A percentile compares a stretch with the other conserved stretches of the same genome.
Conservation (phyloP, 2,113 vertebrate genomes). For the Burhinus bistriatus region DNA sequence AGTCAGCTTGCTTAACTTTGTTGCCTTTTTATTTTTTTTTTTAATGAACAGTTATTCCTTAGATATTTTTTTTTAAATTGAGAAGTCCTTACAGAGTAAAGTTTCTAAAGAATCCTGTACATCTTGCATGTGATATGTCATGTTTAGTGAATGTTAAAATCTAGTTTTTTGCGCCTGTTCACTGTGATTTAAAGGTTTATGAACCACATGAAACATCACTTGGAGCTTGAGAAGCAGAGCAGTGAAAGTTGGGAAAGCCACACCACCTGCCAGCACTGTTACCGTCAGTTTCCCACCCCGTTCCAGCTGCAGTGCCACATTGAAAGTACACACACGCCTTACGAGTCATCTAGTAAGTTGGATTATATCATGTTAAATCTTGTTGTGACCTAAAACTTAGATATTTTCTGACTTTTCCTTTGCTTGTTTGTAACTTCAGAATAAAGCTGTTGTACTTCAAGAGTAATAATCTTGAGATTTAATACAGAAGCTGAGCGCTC, state of each 20-base stretch:
- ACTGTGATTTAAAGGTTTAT: constrained; percentile 84
- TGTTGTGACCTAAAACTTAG: neutral
- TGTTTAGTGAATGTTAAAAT: neutral
- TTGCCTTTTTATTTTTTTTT: neutral
- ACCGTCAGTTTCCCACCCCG: constrained; percentile 93
- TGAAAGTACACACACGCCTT: constrained; percentile 92
- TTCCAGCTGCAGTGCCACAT: constrained; percentile 99
- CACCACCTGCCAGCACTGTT: constrained; percentile 98
- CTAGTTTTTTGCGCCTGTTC: constrained; percentile 11
- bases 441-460: neutral
- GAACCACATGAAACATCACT: constrained; percentile 99
- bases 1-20: neutral
- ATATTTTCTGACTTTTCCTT: neutral
- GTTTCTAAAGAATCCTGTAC: neutral
- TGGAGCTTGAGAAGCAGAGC: constrained; percentile 97
- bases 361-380: neutral
- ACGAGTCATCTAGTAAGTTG: constrained; percentile 91
- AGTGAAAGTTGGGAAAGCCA: constrained; percentile 98
- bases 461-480: neutral
- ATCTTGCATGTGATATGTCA: neutral
- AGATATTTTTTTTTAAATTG: neutral
- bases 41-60: neutral
- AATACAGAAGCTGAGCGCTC: neutral
- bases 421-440: neutral
- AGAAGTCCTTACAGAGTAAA: neutral